Evolutionary conservation across 2,888 invertebrate genomes (phyloP).

Genomic region (Matsumyia berberina): DNA sequence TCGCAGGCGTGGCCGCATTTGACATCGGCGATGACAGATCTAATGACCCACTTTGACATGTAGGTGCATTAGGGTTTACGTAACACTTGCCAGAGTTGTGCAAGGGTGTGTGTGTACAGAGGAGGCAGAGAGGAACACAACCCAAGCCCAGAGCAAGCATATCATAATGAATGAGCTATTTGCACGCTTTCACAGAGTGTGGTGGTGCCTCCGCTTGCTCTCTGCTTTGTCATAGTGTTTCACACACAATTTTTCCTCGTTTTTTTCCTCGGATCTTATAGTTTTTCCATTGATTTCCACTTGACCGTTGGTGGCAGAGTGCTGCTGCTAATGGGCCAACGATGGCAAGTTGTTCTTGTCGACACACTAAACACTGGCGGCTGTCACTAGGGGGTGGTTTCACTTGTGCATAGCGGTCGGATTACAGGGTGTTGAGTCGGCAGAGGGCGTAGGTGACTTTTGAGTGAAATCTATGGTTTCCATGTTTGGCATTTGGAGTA

Average conservation of each 20-base stretch:
- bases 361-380: conserved; percentile 19
- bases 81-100: conserved; percentile 38
- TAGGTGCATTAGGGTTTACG: conserved; percentile 68
- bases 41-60: conserved; percentile 70
- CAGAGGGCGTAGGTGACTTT: too few species aligned
- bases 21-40: conserved; percentile 63
- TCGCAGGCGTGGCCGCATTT: conserved; percentile 56
- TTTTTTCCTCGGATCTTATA: conserved; percentile 1
- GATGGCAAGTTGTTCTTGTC: conserved; percentile 39
- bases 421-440: conserved; percentile 23
- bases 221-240: conserved; percentile 32
- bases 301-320: conserved; percentile 57
- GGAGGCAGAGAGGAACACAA: conserved; percentile 6
- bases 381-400: not conserved
- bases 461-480: too few species aligned
- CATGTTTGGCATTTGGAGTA: too few species aligned
- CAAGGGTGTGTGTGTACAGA: not conserved
- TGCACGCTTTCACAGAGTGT: conserved; percentile 32
- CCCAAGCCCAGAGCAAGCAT: conserved; percentile 41
- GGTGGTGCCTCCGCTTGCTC: not conserved
- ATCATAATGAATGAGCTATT: conserved; percentile 57
- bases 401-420: conserved; percentile 28
- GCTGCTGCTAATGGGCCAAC: conserved; percentile 49
- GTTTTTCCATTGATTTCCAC: conserved; percentile 68
- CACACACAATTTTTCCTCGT: not conserved